Evolutionary conservation across 1,140 invertebrate genomes (phyloP).

Genomic region (Anthonomus grandis): DNA sequence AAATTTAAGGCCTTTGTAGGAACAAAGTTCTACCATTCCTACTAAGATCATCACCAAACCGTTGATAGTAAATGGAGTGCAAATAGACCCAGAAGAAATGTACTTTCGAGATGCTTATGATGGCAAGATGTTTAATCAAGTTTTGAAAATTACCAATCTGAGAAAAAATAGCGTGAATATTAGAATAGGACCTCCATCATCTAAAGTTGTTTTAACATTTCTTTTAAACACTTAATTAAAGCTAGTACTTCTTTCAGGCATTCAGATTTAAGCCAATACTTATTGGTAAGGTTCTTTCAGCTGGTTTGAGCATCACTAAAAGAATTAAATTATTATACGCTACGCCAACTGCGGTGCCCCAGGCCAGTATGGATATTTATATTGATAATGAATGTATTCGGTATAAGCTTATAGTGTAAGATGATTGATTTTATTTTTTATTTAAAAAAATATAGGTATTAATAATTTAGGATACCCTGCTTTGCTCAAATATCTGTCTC

Average conservation of each 20-base stretch:
- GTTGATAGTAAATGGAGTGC: slow-evolving; percentile 8
- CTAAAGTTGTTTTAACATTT: slow-evolving; percentile 16
- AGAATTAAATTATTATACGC: slow-evolving; percentile 17
- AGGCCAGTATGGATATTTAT: slow-evolving; percentile 22
- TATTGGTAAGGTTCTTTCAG: slow-evolving; percentile 10
- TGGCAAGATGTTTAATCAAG: slow-evolving; percentile 25
- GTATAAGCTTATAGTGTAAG: slow-evolving; percentile 29
- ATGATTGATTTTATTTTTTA: background rate
- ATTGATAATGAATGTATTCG: slow-evolving; percentile 19
- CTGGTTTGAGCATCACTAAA: slow-evolving; percentile 21
- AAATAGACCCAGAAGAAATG: slow-evolving; percentile 21
- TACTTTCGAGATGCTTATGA: slow-evolving; percentile 30
- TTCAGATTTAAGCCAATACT: slow-evolving; percentile 21
- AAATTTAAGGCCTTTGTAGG: too few species aligned
- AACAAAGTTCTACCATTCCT: too few species aligned
- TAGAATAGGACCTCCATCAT: slow-evolving; percentile 25
- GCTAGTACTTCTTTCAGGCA: slow-evolving; percentile 8
- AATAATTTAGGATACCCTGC: slow-evolving; percentile 15
- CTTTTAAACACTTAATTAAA: background rate
- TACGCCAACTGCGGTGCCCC: slow-evolving; percentile 21
- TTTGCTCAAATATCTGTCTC: slow-evolving; percentile 10
- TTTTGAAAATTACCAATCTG: slow-evolving; percentile 22
- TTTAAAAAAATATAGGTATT: background rate
- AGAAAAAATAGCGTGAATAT: slow-evolving; percentile 17
- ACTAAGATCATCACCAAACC: too few species aligned